Evolutionary conservation across 1,140 invertebrate species (phyloP).

Genomic region (Pantala flavescens): DNA sequence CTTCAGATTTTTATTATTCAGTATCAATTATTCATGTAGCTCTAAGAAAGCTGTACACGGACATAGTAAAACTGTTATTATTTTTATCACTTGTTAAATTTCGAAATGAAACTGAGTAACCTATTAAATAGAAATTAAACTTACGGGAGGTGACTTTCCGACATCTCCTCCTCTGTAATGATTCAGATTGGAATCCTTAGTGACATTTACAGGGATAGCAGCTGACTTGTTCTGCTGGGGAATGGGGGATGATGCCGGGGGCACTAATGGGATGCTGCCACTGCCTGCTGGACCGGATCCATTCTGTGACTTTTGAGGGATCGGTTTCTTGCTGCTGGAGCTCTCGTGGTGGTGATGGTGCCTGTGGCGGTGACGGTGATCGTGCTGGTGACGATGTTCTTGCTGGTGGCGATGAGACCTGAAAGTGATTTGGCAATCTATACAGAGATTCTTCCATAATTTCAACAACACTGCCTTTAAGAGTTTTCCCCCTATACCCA

Average conservation of each 20-base stretch:
- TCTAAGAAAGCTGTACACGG: too few relatives aligned
- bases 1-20: too few relatives aligned
- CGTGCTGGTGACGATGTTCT: neutral
- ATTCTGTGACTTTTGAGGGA: constrained; percentile 31
- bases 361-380: neutral
- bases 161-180: constrained; percentile 39
- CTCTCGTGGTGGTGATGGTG: neutral
- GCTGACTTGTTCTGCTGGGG: constrained; percentile 39
- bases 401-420: neutral
- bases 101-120: too few relatives aligned
- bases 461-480: too few relatives aligned
- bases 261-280: neutral
- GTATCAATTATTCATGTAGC: too few relatives aligned
- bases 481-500: too few relatives aligned
- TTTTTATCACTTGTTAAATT: too few relatives aligned
- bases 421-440: neutral
- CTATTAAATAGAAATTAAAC: neutral
- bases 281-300: constrained; percentile 24
- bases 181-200: constrained; percentile 44
- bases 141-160: constrained; percentile 32
- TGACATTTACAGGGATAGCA: neutral
- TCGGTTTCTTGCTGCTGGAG: neutral
- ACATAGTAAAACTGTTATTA: too few relatives aligned
- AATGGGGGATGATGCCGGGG: constrained; percentile 20
- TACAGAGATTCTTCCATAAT: too few relatives aligned